Percentiles rank a stretch among this genome's conserved stretches.
phyloP scores from a whole-genome alignment of 2,113 vertebrate genomes.

The Hippocampus guttulatus region DNA sequence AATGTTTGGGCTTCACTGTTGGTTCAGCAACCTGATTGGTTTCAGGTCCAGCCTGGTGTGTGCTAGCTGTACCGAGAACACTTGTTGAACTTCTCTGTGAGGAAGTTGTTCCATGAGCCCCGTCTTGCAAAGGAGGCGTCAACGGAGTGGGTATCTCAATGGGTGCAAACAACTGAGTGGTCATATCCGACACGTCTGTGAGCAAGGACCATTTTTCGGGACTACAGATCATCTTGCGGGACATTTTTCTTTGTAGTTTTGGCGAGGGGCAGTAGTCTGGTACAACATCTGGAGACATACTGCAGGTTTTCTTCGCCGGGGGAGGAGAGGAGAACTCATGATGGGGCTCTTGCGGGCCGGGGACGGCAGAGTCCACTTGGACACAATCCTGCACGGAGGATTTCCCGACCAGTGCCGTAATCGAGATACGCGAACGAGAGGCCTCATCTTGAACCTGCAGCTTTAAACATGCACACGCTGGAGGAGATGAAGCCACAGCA shows the following conservation, averaged over 20 bases:
- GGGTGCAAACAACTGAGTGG: constrained; percentile 58
- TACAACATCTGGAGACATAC: constrained; percentile 64
- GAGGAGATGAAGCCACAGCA: constrained; percentile 23
- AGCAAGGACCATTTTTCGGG: constrained; percentile 64
- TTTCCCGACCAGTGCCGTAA: neutral
- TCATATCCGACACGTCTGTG: constrained; percentile 60
- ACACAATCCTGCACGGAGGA: constrained; percentile 19
- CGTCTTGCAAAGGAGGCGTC: constrained; percentile 28
- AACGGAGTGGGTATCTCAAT: constrained; percentile 56
- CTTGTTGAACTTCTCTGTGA: neutral
- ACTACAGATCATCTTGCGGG: constrained; percentile 62
- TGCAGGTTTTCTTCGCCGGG: constrained; percentile 74
- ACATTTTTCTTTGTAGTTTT: constrained; percentile 75
- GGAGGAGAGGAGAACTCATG: constrained; percentile 68
- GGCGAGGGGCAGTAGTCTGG: constrained; percentile 70
- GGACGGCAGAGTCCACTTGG: constrained; percentile 25
- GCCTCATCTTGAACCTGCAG: constrained; percentile 33
- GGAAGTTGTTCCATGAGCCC: constrained; percentile 6
- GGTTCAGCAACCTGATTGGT: constrained; percentile 23
- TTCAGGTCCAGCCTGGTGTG: constrained; percentile 5
- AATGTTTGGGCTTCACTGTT: constrained; percentile 51
- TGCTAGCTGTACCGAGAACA: constrained; percentile 2
- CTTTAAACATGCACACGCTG: constrained; percentile 37
- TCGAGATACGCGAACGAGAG: constrained; percentile 17
- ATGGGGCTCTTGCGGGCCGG: constrained; percentile 47